Evolutionary conservation across 2,888 invertebrate genomes (phyloP), one percentile per base, ranked within the genome.

Genomic region (Artemia sinica): DNA sequence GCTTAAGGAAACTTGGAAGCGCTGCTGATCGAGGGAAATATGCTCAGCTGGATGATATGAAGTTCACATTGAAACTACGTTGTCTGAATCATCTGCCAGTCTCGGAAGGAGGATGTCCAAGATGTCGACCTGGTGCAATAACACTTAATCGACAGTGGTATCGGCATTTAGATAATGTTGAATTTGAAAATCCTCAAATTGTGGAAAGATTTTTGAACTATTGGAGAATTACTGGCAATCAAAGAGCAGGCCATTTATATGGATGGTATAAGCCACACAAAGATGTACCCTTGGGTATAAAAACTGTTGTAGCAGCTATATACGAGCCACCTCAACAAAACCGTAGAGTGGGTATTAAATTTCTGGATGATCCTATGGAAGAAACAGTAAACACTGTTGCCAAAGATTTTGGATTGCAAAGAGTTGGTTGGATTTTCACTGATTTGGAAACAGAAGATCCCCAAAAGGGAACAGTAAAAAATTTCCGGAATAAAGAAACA

Each of bases 21-120:
- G 94, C 95, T 66, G 87, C 88, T 69, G 90, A 91, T 78, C 86
- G 89, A 74, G 91, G 90, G 69, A 95, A 94, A 78, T 96, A 93
- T 80, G 85, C 91, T 71, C 85, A 86, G 66, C 80, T 98, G 73
- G 95, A 97, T 77, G 94, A 97, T 77, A 85, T 95, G 51, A 90
- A 88, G 73, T 96, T 93, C 80, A 88, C 89, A 75, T 92, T 98
- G 75, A 94, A 93, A 81, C 84, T 88, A 74, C 92, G 95, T 3
- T 98, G 98, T 78, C 87, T 87, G 74, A 93, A 93, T 77, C 98
- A 99, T 81, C 91, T 89, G 68, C 95, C 97, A 72, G 98, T 96
- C 94, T 98, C 98, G 70, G 90, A 88, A 79, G 98, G 97, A 73
- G 93, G 98, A 76, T 99, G 98, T 80, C 95, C 96, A 66, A 90